phyloP scores from a whole-genome alignment of 2,888 invertebrate genomes.

The Rhagonycha lutea region DNA sequence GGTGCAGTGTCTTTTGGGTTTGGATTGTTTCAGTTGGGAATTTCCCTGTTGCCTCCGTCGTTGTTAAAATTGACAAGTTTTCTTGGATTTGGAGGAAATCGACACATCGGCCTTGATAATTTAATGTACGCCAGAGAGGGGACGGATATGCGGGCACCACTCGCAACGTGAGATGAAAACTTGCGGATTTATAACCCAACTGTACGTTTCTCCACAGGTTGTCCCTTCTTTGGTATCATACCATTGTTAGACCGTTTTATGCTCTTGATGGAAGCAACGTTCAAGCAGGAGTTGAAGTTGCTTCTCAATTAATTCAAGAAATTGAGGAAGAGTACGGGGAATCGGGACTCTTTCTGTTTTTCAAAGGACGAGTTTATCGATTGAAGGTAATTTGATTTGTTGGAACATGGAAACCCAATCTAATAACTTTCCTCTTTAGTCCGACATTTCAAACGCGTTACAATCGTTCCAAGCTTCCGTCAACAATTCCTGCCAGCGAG shows the following conservation, averaged over 20 bases:
- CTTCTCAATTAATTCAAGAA: slow-evolving; percentile 59
- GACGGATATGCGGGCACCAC: slow-evolving; percentile 68
- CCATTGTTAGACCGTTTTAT: slow-evolving; percentile 70
- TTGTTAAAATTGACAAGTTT: slow-evolving; percentile 64
- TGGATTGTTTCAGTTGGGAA: slow-evolving; percentile 69
- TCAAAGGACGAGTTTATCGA: slow-evolving; percentile 65
- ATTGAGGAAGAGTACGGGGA: slow-evolving; percentile 60
- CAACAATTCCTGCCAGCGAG: slow-evolving; percentile 63
- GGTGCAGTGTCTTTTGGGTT: slow-evolving; percentile 72
- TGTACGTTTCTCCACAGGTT: slow-evolving; percentile 50
- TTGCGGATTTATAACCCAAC: slow-evolving; percentile 5
- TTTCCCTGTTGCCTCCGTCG: slow-evolving; percentile 69
- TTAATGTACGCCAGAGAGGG: slow-evolving; percentile 65
- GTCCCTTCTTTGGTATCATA: slow-evolving; percentile 69
- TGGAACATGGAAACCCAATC: not conserved
- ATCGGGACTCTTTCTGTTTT: slow-evolving; percentile 70
- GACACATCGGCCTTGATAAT: slow-evolving; percentile 61
- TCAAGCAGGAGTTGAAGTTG: slow-evolving; percentile 61
- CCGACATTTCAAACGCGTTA: slow-evolving; percentile 62
- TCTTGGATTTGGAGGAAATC: slow-evolving; percentile 69
- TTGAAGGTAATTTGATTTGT: slow-evolving; percentile 58
- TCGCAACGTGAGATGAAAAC: slow-evolving; percentile 62
- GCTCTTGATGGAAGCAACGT: slow-evolving; percentile 66
- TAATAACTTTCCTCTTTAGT: slow-evolving; percentile 53
- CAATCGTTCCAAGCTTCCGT: slow-evolving; percentile 62